Percentiles rank a stretch among this genome's conserved stretches.
Evolutionary conservation across 92 coral and sea anemone species (phyloP).

Genomic region (Blastomussa wellsi): DNA sequence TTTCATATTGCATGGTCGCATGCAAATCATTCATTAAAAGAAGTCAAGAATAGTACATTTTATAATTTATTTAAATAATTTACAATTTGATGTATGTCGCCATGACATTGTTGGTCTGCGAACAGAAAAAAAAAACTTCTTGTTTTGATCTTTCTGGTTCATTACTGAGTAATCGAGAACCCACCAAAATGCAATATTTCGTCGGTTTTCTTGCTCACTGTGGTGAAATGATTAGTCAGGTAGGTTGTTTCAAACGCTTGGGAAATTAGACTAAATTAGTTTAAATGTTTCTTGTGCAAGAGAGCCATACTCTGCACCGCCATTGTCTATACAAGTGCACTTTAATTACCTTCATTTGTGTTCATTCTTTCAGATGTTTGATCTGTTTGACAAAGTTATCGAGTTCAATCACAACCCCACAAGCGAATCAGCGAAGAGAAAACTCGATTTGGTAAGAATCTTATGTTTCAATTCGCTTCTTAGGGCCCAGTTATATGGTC

Average conservation of each 20-base stretch:
- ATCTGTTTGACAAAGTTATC: conserved; percentile 68
- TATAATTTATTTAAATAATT: background rate
- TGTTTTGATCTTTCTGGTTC: background rate
- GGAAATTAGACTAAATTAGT: too few species aligned
- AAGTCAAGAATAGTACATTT: background rate
- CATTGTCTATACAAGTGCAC: background rate
- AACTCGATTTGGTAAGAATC: conserved; percentile 59
- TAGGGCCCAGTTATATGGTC: too few species aligned
- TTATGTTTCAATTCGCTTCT: too few species aligned
- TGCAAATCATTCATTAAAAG: background rate
- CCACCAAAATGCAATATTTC: conserved; percentile 6
- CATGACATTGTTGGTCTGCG: background rate
- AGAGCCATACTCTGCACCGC: background rate
- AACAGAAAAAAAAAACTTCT: background rate
- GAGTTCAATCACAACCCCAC: conserved; percentile 89
- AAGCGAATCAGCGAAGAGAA: conserved; percentile 92
- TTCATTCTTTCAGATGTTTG: conserved; percentile 60
- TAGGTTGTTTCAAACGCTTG: background rate
- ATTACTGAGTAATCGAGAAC: background rate
- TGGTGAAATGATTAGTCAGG: conserved; percentile 2
- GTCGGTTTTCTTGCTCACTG: background rate
- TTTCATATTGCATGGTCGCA: background rate
- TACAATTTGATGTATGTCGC: conserved; percentile 22
- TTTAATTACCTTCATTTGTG: background rate
- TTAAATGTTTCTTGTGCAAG: background rate